Percentiles rank a stretch among this genome's conserved stretches.
phyloP scores from a whole-genome alignment of 2,888 invertebrate species.

The Pristionchus arcanus region DNA sequence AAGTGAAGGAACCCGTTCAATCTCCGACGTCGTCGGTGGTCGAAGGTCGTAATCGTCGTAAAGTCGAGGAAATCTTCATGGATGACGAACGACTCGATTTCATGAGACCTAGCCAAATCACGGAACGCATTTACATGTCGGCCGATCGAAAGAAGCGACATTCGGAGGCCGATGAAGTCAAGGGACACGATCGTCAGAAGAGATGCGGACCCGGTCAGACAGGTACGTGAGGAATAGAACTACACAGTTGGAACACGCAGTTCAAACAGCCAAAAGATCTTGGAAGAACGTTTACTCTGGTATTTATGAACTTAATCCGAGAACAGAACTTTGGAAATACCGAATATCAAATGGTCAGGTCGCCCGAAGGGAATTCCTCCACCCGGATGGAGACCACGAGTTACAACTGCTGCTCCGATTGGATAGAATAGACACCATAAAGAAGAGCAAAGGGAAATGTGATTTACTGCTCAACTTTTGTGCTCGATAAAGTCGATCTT shows the following conservation, averaged over 20 bases:
- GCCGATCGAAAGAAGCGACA: background rate
- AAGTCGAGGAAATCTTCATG: background rate
- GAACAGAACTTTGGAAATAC: background rate
- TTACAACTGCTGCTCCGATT: background rate
- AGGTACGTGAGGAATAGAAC: background rate
- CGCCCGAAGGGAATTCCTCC: constrained; percentile 15
- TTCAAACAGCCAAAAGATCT: too few species aligned
- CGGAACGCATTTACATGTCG: background rate
- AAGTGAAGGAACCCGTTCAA: background rate
- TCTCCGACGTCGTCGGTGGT: background rate
- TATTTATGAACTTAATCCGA: too few species aligned
- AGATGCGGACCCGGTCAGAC: background rate
- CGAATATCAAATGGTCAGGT: background rate
- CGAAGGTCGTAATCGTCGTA: background rate
- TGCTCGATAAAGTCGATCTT: constrained; percentile 29
- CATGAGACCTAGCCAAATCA: background rate
- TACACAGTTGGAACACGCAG: too few species aligned
- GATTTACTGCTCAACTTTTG: background rate
- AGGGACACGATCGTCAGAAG: background rate
- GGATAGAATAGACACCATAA: background rate
- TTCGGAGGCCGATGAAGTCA: background rate
- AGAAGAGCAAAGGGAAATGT: background rate
- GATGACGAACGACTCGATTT: background rate
- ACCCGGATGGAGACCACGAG: background rate
- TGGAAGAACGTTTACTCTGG: too few species aligned